A percentile compares a stretch with the other conserved stretches of the same genome.
Evolutionary conservation across 2,888 invertebrate species (phyloP).

Genomic region (Scaptomyza parva): DNA sequence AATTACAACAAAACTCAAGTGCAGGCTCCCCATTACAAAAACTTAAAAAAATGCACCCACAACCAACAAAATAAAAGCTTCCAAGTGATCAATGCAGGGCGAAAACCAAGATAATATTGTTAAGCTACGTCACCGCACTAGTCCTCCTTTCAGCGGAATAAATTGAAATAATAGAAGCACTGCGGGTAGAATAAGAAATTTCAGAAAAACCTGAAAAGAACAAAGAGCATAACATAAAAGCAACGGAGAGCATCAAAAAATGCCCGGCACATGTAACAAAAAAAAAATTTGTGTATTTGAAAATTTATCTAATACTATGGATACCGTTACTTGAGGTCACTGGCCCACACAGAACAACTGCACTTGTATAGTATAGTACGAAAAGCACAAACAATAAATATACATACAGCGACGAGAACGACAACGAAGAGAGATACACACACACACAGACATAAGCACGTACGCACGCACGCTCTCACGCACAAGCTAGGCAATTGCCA

Average conservation of each 20-base stretch:
- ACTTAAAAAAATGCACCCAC: background rate
- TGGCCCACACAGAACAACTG: constrained; percentile 69
- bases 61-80: constrained; percentile 38
- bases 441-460: constrained; percentile 2
- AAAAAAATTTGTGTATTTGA: background rate
- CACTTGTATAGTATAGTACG: constrained; percentile 57
- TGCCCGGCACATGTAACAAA: constrained; percentile 41
- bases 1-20: constrained; percentile 45
- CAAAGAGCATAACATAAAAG: constrained; percentile 22
- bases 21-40: background rate
- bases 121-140: constrained; percentile 16
- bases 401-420: constrained; percentile 23
- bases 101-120: constrained; percentile 18
- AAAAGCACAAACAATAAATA: constrained; percentile 12
- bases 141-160: constrained; percentile 8
- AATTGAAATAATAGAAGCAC: constrained; percentile 21
- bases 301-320: constrained; percentile 79
- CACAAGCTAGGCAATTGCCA: constrained; percentile 28
- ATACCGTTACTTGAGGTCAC: constrained; percentile 80
- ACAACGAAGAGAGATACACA: background rate
- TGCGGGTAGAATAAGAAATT: constrained; percentile 37
- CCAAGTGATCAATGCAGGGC: constrained; percentile 23
- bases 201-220: constrained; percentile 7
- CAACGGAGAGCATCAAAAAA: constrained; percentile 26
- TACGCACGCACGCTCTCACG: constrained; percentile 23